Percentiles rank a stretch among this genome's conserved stretches.
These are phyloP conservation scores for Eciton burchellii DNA, from an alignment of 1,140 invertebrate species.

Conservation along the genomic window DNA sequence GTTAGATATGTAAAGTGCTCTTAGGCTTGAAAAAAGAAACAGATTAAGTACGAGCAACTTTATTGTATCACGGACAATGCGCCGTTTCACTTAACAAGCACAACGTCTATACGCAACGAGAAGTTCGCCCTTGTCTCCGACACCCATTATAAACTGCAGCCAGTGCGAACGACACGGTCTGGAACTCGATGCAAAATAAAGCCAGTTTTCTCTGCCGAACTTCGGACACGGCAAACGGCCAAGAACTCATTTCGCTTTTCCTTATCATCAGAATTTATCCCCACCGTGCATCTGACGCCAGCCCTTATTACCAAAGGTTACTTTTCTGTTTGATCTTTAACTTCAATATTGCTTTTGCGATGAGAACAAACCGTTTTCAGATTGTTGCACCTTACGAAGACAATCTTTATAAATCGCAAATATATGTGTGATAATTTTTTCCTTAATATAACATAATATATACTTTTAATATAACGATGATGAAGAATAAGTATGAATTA, in stretches of 20 bases:
- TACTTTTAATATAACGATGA: background rate
- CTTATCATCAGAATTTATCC: constrained; percentile 35
- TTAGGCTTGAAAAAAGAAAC: background rate
- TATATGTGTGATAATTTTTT: too few species aligned
- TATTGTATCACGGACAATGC: background rate
- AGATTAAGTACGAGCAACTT: background rate
- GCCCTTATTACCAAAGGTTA: constrained; percentile 10
- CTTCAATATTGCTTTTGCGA: constrained; percentile 11
- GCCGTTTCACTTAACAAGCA: background rate
- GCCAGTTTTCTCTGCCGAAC: constrained; percentile 34
- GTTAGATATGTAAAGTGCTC: background rate
- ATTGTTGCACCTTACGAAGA: background rate
- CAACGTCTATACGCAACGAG: background rate
- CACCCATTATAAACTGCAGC: constrained; percentile 33
- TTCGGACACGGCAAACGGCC: constrained; percentile 15
- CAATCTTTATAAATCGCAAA: background rate
- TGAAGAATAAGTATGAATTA: background rate
- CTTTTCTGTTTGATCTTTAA: constrained; percentile 34
- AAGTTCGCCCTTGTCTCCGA: background rate
- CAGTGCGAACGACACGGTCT: background rate
- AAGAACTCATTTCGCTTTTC: constrained; percentile 31
- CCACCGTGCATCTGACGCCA: constrained; percentile 37
- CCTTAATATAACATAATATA: background rate
- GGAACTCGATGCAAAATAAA: constrained; percentile 50
- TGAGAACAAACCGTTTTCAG: constrained; percentile 6